Evolutionary conservation across 2,113 vertebrate genomes (phyloP), one percentile per base, ranked within the genome.

Genomic region (Seriola dumerili): DNA sequence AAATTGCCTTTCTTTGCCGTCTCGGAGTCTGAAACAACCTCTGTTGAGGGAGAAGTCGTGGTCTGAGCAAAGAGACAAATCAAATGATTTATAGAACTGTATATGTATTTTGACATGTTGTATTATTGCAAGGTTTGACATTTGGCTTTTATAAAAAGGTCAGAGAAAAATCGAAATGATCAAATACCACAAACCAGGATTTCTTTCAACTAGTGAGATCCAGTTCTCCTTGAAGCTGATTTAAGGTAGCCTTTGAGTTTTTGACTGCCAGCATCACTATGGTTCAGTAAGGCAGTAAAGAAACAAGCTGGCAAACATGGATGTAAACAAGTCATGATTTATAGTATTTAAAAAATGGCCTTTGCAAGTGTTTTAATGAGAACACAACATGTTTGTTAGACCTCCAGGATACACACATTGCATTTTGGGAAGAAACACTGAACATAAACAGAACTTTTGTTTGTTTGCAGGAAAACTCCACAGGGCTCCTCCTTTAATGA

Each of bases 21-120:
- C 50, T 72, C 64, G 32, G 59, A 72, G 66, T 72, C 40, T 67
- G 19, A 78, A 85, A 80, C 78, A 75, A 76, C 77, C 76, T 80
- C 62, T 64, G 80, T 5, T 76, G 16, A 59, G 61, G 66, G 55
- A 73, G 17, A 76, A 68, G 48, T 25, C 34, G 11, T 12, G 36
- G 44, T 75, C 58, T 74, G 23, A 70, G 52, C 25, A 62, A 73
- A 72, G 48, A 72, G 59, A 76, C 57, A 66, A 16, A 66, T 13
- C 55, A 17, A 32, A 57, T 17, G 12, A 65, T 10, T 64, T 52
- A 23, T n/a, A 13, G 40, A 75, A 44, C 44, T 11, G n/a, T 21
- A 11, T 46, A 34, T 11, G 42, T 17, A 0, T 69, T 54, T 74
- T n/a, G 8, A 5, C 29, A 21, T 46, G 23, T 57, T 25, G 42